A percentile compares a stretch with the other conserved stretches of the same genome.
These are phyloP conservation scores for Chelon auratus DNA, from an alignment of 2,797 vertebrate genomes.

Conservation along the genomic window DNA sequence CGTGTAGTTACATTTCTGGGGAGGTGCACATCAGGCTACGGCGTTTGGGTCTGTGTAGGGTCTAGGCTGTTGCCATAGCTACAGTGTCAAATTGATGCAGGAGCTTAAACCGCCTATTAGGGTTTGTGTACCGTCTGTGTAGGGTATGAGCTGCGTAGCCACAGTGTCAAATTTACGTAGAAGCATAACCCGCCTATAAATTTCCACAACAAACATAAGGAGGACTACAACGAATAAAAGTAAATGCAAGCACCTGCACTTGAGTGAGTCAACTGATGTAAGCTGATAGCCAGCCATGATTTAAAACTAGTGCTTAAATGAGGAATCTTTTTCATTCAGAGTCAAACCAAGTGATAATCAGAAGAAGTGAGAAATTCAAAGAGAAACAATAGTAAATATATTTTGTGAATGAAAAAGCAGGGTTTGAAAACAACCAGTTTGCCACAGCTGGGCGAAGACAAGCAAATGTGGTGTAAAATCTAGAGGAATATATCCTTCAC, in stretches of 20 bases:
- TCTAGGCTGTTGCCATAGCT: no score
- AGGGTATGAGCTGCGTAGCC: no score
- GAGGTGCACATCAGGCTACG: no score
- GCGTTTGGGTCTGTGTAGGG: no score
- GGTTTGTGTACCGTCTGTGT: no score
- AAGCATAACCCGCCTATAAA: no score
- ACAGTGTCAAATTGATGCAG: no score
- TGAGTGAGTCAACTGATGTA: constrained; percentile 37
- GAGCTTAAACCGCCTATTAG: no score
- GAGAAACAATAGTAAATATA: constrained; percentile 28
- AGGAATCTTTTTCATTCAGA: constrained; percentile 23
- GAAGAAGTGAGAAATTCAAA: constrained; percentile 33
- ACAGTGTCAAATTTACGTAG: no score
- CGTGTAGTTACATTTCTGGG: no score
- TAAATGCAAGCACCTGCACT: constrained; percentile 63
- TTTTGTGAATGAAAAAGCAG: constrained; percentile 50
- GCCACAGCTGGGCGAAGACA: constrained; percentile 60
- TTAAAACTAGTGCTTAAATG: constrained; percentile 17
- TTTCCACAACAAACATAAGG: no score
- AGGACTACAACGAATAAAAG: constrained; percentile 25
- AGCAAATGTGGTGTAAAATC: constrained; percentile 46
- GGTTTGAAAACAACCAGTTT: constrained; percentile 70
- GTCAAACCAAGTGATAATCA: constrained; percentile 21
- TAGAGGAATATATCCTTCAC: constrained; percentile 26
- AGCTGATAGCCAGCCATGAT: constrained; percentile 15